Evolutionary conservation across 2,888 invertebrate genomes (phyloP).

Genomic region (Andrena praecox): DNA sequence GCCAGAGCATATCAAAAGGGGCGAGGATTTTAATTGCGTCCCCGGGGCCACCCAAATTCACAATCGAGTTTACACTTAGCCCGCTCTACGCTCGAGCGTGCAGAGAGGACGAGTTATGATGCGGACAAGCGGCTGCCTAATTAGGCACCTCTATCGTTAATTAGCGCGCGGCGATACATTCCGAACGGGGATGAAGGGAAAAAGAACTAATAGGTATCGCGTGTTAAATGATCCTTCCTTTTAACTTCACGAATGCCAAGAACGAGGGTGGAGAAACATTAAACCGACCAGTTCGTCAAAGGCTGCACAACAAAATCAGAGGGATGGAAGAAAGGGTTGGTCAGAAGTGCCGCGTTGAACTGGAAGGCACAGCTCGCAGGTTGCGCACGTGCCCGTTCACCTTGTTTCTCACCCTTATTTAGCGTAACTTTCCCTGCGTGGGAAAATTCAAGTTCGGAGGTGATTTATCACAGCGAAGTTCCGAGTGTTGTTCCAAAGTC

Average conservation of each 20-base stretch:
- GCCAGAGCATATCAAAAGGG: conserved; percentile 8
- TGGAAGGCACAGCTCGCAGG: too few species aligned
- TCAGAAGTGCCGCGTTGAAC: too few species aligned
- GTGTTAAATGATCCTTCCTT: too few species aligned
- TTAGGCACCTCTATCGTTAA: conserved; percentile 5
- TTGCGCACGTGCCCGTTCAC: background rate
- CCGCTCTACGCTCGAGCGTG: background rate
- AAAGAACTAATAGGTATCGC: too few species aligned
- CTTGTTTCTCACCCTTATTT: background rate
- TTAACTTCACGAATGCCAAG: too few species aligned
- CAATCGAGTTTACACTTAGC: conserved; percentile 14
- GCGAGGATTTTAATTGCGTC: conserved; percentile 9
- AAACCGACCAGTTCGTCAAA: too few species aligned
- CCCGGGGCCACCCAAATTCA: conserved; percentile 1
- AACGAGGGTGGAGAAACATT: too few species aligned
- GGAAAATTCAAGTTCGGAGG: background rate
- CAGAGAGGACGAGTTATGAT: background rate
- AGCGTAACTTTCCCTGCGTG: background rate
- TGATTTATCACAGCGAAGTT: background rate
- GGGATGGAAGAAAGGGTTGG: too few species aligned
- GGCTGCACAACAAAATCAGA: too few species aligned
- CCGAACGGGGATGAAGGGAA: background rate
- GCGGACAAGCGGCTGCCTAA: conserved; percentile 7
- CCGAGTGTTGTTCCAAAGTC: conserved; percentile 1
- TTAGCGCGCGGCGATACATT: background rate